These are phyloP conservation scores for Myotis myotis DNA, from an alignment of 2,797 vertebrate species.

Conservation along the genomic window DNA sequence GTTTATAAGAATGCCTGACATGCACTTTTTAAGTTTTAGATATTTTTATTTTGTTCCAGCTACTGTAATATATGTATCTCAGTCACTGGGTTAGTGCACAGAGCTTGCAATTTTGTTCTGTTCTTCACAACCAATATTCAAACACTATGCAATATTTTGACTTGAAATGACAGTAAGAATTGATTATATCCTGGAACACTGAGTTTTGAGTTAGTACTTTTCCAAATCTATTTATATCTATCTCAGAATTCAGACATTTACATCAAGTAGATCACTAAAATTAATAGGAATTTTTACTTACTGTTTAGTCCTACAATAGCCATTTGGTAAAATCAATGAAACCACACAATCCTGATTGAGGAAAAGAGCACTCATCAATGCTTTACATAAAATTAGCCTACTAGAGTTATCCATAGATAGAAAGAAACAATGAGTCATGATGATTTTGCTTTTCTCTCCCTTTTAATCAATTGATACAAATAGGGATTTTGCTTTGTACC, in stretches of 20 bases:
- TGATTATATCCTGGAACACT: neutral
- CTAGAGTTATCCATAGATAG: neutral
- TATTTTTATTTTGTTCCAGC: neutral
- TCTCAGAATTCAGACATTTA: neutral
- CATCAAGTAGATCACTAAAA: neutral
- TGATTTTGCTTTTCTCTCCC: neutral
- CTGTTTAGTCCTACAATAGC: neutral
- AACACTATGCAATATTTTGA: neutral
- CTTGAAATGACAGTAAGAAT: neutral
- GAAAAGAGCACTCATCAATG: neutral
- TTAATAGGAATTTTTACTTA: neutral
- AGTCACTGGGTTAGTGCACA: neutral
- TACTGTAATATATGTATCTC: neutral
- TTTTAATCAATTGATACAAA: neutral
- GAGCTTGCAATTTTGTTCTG: neutral
- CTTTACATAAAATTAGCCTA: neutral
- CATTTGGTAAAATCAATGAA: neutral
- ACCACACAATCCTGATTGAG: neutral
- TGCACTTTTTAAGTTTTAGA: neutral
- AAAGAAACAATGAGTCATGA: neutral
- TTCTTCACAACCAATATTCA: neutral
- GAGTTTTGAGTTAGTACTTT: neutral
- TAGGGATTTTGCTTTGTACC: neutral
- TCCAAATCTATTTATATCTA: neutral
- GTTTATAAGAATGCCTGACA: neutral